A percentile compares a stretch with the other conserved stretches of the same genome.
Conservation (phyloP, 2,797 vertebrate species). For the Vespertilio murinus region DNA sequence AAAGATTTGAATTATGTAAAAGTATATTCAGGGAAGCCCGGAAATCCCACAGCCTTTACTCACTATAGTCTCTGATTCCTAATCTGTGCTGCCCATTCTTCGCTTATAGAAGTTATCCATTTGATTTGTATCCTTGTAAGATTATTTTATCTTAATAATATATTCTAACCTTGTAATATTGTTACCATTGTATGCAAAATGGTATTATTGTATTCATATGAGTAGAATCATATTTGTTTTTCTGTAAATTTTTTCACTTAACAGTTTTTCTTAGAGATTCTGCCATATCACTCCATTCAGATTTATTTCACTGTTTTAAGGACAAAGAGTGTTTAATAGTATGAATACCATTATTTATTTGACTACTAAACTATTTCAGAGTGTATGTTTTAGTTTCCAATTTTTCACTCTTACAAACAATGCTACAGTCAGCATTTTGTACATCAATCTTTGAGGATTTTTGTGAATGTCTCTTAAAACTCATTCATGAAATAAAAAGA, state of each 20-base stretch:
- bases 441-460: neutral
- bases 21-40: constrained; percentile 7
- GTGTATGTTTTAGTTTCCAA: neutral
- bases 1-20: constrained; percentile 41
- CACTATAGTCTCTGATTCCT: neutral
- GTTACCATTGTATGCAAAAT: neutral
- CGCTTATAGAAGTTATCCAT: neutral
- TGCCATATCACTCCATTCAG: neutral
- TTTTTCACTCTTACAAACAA: neutral
- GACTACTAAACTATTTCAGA: neutral
- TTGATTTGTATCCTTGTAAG: neutral
- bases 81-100: neutral
- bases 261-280: neutral
- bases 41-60: constrained; percentile 7
- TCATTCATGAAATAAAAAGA: neutral
- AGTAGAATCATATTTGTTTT: constrained; percentile 8
- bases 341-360: neutral
- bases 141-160: neutral
- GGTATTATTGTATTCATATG: neutral
- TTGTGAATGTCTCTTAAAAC: neutral
- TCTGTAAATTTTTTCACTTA: constrained; percentile 10
- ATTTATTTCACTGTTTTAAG: neutral
- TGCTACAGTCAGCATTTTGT: neutral
- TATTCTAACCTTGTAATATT: neutral
- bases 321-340: neutral